Percentiles rank a stretch among this genome's conserved stretches.
These are phyloP conservation scores for Falco berigora DNA, from an alignment of 2,797 vertebrate genomes.

Conservation along the genomic window DNA sequence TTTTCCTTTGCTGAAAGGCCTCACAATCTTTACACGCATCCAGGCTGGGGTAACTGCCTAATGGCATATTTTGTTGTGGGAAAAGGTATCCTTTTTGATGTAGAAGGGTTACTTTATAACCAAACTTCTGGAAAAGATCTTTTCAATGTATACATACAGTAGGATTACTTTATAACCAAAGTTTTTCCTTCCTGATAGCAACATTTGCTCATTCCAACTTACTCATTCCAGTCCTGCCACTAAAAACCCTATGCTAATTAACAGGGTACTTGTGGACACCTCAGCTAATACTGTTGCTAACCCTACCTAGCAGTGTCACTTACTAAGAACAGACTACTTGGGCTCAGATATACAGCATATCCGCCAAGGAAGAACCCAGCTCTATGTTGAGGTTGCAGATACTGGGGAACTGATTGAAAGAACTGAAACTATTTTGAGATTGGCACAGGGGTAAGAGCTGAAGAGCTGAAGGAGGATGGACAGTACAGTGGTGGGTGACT, in stretches of 20 bases:
- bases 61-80: neutral
- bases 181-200: neutral
- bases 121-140: neutral
- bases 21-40: neutral
- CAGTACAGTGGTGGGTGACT: fast-evolving
- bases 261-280: neutral
- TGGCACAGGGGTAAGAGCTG: neutral
- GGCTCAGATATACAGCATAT: neutral
- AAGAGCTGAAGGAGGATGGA: neutral
- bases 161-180: neutral
- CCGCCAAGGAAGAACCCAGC: neutral
- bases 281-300: neutral
- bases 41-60: neutral
- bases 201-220: neutral
- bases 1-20: neutral
- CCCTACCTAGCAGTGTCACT: neutral
- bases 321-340: neutral
- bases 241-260: neutral
- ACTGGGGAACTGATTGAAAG: neutral
- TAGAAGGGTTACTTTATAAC: neutral
- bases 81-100: neutral
- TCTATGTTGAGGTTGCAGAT: neutral
- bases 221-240: neutral
- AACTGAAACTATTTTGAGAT: neutral
- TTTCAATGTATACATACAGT: neutral